These are phyloP conservation scores for Thalassarche chlororhynchos DNA, from an alignment of 2,113 vertebrate genomes.

Conservation along the genomic window DNA sequence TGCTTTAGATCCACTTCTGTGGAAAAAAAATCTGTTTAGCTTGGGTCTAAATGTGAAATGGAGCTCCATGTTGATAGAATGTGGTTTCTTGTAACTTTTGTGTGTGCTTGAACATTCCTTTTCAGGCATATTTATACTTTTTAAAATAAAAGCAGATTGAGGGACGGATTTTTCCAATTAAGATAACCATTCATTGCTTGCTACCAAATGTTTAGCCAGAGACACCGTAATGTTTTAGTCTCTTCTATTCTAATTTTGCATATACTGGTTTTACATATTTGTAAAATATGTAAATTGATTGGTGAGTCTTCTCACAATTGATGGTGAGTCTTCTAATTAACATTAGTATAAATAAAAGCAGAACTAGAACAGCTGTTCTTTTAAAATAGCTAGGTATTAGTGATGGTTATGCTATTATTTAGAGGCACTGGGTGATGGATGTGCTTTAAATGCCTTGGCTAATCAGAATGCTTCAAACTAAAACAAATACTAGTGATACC, in stretches of 20 bases:
- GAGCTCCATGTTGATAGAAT: background rate
- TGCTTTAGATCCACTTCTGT: background rate
- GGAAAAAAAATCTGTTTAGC: background rate
- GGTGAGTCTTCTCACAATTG: too few species aligned
- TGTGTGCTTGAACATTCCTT: background rate
- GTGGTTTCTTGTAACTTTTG: background rate
- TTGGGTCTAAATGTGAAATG: background rate
- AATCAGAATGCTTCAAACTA: background rate
- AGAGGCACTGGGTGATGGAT: background rate
- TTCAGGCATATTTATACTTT: conserved; percentile 1
- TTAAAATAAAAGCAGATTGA: conserved; percentile 18
- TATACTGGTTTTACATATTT: background rate
- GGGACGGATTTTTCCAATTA: conserved; percentile 45
- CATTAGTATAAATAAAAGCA: background rate
- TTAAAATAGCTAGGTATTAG: background rate
- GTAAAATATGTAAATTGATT: too few species aligned
- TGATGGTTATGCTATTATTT: background rate
- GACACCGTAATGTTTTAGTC: background rate
- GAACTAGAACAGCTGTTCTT: background rate
- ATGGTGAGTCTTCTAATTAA: background rate
- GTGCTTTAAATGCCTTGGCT: background rate
- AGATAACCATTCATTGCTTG: background rate
- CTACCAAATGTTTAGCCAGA: background rate
- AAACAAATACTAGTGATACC: background rate
- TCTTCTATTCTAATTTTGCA: background rate